Percentiles rank a stretch among this genome's conserved stretches.
These are phyloP conservation scores for Melierax canorus DNA, from an alignment of 2,113 vertebrate species.

Conservation along the genomic window DNA sequence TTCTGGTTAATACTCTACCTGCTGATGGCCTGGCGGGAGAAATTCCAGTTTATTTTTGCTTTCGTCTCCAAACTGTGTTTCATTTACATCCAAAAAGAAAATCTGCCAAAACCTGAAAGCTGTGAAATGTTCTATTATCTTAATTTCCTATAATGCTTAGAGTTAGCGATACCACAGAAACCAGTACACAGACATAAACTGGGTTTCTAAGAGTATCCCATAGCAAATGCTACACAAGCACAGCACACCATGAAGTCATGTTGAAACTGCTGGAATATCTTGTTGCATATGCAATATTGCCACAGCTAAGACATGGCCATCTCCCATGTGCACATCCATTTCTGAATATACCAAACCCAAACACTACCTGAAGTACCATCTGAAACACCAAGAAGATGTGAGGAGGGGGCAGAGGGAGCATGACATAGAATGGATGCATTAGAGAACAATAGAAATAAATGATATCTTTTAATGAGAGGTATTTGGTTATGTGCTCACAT, in stretches of 20 bases:
- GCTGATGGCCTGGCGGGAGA: neutral
- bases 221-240: neutral
- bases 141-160: neutral
- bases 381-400: neutral
- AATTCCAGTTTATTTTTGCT: neutral
- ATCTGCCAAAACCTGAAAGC: neutral
- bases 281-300: accelerated
- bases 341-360: neutral
- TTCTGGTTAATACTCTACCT: neutral
- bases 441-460: neutral
- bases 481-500: neutral
- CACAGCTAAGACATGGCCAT: neutral
- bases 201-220: neutral
- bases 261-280: neutral
- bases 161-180: neutral
- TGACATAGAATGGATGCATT: neutral
- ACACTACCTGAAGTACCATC: neutral
- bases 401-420: neutral
- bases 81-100: neutral
- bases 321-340: neutral
- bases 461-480: neutral
- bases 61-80: neutral
- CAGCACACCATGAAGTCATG: neutral
- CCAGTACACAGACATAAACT: neutral
- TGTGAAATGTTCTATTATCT: neutral